A percentile compares a stretch with the other conserved stretches of the same genome.
phyloP scores from a whole-genome alignment of 2,888 invertebrate genomes.

The Danaus chrysippus region DNA sequence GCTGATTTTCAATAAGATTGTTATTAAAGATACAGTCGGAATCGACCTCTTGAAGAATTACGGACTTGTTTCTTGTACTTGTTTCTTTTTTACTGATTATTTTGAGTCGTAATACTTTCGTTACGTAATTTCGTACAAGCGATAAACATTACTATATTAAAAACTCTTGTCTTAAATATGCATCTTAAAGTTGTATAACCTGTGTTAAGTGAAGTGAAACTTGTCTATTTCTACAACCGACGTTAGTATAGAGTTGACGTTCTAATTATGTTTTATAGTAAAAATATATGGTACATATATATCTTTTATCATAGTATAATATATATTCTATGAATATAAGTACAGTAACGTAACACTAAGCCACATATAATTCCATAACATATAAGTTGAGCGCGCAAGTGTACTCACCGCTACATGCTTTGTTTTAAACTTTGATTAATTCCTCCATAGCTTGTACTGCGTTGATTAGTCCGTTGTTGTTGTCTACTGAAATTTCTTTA shows the following conservation, averaged over 20 bases:
- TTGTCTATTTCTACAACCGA: too few species aligned
- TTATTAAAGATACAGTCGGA: slow-evolving; percentile 32
- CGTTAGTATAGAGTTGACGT: too few species aligned
- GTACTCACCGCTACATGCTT: slow-evolving; percentile 57
- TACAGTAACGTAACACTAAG: too few species aligned
- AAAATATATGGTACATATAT: too few species aligned
- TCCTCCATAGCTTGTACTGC: slow-evolving; percentile 63
- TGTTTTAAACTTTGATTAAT: slow-evolving; percentile 79
- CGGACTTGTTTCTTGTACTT: slow-evolving; percentile 18
- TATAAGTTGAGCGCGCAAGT: slow-evolving; percentile 12
- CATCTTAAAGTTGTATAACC: slow-evolving; percentile 1
- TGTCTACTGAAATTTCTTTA: slow-evolving; percentile 33
- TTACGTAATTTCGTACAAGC: slow-evolving; percentile 2
- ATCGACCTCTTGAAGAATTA: slow-evolving; percentile 27
- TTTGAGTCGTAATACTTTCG: slow-evolving; percentile 8
- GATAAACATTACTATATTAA: too few species aligned
- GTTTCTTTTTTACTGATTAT: slow-evolving; percentile 24
- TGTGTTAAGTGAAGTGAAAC: not conserved
- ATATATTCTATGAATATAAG: too few species aligned
- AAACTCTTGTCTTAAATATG: too few species aligned
- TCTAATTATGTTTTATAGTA: too few species aligned
- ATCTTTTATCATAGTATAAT: too few species aligned
- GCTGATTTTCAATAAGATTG: slow-evolving; percentile 32
- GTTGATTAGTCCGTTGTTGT: slow-evolving; percentile 56
- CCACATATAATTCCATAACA: not conserved